These are phyloP conservation scores for Catajapyx aquilonaris DNA, from an alignment of 1,140 invertebrate species.

Conservation along the genomic window DNA sequence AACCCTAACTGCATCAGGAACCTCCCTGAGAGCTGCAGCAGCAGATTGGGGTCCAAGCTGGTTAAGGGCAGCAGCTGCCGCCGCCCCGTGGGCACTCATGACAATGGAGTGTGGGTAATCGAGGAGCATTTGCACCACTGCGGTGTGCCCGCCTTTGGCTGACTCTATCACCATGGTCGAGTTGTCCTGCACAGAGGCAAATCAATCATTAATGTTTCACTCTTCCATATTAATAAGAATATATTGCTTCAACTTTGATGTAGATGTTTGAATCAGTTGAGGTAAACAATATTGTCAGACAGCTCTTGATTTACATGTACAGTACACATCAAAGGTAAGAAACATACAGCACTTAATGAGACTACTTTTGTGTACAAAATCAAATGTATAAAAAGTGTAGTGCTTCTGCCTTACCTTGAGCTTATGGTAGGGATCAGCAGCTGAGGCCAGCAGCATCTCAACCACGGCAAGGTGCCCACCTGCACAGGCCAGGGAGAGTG, in stretches of 20 bases:
- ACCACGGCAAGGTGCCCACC: slow-evolving; percentile 86
- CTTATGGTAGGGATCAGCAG: slow-evolving; percentile 88
- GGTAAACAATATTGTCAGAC: too few relatives aligned
- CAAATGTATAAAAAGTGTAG: neutral
- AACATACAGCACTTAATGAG: neutral
- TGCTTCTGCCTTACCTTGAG: slow-evolving; percentile 40
- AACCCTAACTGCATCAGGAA: too few relatives aligned
- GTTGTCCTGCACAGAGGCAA: slow-evolving; percentile 79
- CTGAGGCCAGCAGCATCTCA: slow-evolving; percentile 66
- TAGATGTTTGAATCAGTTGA: too few relatives aligned
- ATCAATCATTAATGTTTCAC: too few relatives aligned
- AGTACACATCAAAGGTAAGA: slow-evolving; percentile 1
- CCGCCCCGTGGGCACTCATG: too few relatives aligned
- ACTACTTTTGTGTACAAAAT: slow-evolving; percentile 2
- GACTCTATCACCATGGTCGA: slow-evolving; percentile 97
- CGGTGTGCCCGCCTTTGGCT: slow-evolving; percentile 88
- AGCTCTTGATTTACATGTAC: too few relatives aligned
- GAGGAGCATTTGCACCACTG: slow-evolving; percentile 79
- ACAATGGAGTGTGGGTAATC: slow-evolving; percentile 89
- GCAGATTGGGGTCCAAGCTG: too few relatives aligned
- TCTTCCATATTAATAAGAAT: too few relatives aligned
- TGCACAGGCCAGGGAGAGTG: slow-evolving; percentile 88
- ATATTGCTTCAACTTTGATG: too few relatives aligned
- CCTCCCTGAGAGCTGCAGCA: too few relatives aligned
- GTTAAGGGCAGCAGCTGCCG: too few relatives aligned